Evolutionary conservation across 2,797 vertebrate species (phyloP).

Genomic region (Pangasius larnaudii): DNA sequence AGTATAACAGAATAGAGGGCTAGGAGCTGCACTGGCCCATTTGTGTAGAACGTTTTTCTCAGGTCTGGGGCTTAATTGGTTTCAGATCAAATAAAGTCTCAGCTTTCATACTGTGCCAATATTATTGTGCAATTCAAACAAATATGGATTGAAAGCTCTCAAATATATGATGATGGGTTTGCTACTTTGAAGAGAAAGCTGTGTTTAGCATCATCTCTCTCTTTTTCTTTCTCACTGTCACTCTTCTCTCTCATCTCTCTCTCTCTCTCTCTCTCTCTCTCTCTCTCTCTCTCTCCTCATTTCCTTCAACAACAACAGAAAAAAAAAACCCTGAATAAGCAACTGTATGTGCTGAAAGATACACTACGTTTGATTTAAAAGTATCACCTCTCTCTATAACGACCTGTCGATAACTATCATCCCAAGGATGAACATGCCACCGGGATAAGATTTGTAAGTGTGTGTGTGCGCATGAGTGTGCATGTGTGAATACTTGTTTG

Average conservation of each 20-base stretch:
- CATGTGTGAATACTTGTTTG: background rate
- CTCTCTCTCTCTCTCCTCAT: background rate
- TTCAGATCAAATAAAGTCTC: conserved; percentile 19
- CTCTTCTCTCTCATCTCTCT: background rate
- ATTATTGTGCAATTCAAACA: conserved; percentile 6
- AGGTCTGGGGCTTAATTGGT: conserved; percentile 1
- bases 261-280: background rate
- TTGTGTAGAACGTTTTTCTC: conserved; percentile 6
- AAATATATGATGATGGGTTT: conserved; percentile 7
- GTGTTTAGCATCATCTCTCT: background rate
- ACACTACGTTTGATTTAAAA: background rate
- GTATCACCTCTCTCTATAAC: background rate
- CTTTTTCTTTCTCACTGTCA: background rate
- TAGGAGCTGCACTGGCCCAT: background rate
- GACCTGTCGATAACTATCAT: background rate
- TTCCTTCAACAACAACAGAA: background rate
- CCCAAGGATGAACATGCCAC: background rate
- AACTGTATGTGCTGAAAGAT: background rate
- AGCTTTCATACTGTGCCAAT: conserved; percentile 25
- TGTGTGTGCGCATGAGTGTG: background rate
- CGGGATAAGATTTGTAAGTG: background rate
- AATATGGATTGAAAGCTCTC: conserved; percentile 20
- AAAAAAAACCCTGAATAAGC: background rate
- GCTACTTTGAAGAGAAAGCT: background rate
- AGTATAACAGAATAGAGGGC: background rate